Conservation (phyloP, 2,888 invertebrate species). For the Nephrocerus scutellatus region DNA sequence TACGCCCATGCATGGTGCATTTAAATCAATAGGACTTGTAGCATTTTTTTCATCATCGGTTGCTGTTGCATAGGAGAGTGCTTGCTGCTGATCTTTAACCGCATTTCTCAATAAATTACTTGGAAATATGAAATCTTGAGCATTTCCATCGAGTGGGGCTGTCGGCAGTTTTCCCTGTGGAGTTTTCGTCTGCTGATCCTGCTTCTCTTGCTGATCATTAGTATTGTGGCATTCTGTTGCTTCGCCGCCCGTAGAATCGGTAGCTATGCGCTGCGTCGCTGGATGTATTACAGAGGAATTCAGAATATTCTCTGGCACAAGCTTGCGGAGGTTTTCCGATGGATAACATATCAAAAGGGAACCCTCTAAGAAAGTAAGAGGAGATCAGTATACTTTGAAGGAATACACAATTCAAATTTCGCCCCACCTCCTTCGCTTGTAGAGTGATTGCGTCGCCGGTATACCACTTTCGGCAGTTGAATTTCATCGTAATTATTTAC, state of each 20-base stretch:
- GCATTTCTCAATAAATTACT: constrained; percentile 1
- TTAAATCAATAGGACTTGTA: constrained; percentile 23
- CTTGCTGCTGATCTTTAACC: no score
- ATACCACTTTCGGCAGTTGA: constrained; percentile 42
- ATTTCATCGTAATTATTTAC: constrained; percentile 25
- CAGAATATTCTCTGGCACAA: constrained; percentile 60
- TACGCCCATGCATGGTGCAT: constrained; percentile 31
- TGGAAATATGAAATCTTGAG: constrained; percentile 13
- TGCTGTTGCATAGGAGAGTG: no score
- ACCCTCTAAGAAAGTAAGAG: constrained; percentile 30
- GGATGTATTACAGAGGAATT: constrained; percentile 38
- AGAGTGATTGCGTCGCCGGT: constrained; percentile 63
- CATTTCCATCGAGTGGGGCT: constrained; percentile 10
- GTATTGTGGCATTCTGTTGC: constrained; percentile 14
- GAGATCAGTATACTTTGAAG: not conserved
- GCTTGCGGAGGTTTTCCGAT: constrained; percentile 74
- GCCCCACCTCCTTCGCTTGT: constrained; percentile 53
- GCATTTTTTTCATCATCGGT: constrained; percentile 12
- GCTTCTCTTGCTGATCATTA: constrained; percentile 12
- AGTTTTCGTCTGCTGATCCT: not conserved
- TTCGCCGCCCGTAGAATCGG: constrained; percentile 14
- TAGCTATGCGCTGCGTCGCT: constrained; percentile 33
- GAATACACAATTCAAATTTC: not conserved
- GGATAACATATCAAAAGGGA: constrained; percentile 71
- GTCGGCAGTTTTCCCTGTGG: not conserved